Evolutionary conservation across 2,113 vertebrate species (phyloP).

Genomic region (Stigmatopora argus): DNA sequence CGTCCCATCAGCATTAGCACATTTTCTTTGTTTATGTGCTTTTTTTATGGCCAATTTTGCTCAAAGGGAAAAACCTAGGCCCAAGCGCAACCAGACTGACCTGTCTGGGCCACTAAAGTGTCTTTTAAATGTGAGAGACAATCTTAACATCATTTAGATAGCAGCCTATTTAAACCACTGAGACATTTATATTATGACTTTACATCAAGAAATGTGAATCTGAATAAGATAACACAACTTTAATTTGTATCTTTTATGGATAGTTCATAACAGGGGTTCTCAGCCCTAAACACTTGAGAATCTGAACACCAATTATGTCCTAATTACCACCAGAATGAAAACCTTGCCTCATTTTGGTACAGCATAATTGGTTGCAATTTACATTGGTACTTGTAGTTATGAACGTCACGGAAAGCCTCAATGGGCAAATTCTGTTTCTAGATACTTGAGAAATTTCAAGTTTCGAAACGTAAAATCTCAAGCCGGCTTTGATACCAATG

Average conservation of each 20-base stretch:
- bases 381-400: too few species aligned
- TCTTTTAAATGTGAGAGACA: background rate
- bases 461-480: too few species aligned
- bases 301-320: too few species aligned
- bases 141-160: background rate
- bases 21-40: background rate
- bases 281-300: too few species aligned
- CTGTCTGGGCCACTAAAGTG: constrained; percentile 23
- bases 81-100: constrained; percentile 1
- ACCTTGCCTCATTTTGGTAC: too few species aligned
- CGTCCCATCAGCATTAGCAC: constrained; percentile 15
- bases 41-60: background rate
- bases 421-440: too few species aligned
- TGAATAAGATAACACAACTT: background rate
- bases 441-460: too few species aligned
- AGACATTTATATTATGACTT: background rate
- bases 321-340: too few species aligned
- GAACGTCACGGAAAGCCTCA: too few species aligned
- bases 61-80: constrained; percentile 19
- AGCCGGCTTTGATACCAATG: too few species aligned
- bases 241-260: background rate
- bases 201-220: background rate
- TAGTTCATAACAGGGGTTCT: background rate
- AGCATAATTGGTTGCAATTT: too few species aligned
- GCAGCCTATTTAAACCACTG: background rate